Conservation (phyloP, 2,113 vertebrate genomes). For the Oplegnathus fasciatus region DNA sequence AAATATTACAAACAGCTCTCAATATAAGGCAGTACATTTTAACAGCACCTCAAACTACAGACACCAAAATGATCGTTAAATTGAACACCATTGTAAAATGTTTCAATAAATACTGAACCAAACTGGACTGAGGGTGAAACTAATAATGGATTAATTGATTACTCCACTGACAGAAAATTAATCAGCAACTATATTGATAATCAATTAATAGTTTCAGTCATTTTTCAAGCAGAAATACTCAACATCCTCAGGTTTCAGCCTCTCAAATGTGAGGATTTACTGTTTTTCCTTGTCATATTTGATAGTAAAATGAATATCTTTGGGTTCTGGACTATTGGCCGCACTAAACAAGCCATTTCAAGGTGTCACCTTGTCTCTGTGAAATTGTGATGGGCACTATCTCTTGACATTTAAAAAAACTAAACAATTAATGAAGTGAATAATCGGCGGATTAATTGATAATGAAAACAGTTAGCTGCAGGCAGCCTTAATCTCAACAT, state of each 20-base stretch:
- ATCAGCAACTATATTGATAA: not conserved
- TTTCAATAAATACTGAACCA: not conserved
- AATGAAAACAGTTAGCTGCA: not conserved
- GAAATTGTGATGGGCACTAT: not conserved
- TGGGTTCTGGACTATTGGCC: not conserved
- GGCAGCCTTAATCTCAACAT: not conserved
- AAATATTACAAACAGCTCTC: not conserved
- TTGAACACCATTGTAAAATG: not conserved
- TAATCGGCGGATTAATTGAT: not conserved
- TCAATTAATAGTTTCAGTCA: no score
- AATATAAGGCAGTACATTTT: no score
- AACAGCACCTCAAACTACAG: not conserved
- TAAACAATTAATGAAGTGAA: not conserved
- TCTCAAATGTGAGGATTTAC: not conserved
- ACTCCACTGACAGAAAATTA: not conserved
- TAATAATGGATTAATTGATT: not conserved
- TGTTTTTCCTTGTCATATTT: not conserved
- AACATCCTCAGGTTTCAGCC: not conserved
- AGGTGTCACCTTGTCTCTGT: not conserved
- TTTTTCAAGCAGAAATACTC: not conserved
- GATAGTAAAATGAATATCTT: no score
- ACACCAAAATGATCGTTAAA: not conserved
- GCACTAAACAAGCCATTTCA: not conserved
- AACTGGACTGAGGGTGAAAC: not conserved
- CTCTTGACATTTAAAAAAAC: not conserved